A percentile compares a stretch with the other conserved stretches of the same genome.
Evolutionary conservation across 2,797 vertebrate genomes (phyloP).

Genomic region (Lates japonicus): DNA sequence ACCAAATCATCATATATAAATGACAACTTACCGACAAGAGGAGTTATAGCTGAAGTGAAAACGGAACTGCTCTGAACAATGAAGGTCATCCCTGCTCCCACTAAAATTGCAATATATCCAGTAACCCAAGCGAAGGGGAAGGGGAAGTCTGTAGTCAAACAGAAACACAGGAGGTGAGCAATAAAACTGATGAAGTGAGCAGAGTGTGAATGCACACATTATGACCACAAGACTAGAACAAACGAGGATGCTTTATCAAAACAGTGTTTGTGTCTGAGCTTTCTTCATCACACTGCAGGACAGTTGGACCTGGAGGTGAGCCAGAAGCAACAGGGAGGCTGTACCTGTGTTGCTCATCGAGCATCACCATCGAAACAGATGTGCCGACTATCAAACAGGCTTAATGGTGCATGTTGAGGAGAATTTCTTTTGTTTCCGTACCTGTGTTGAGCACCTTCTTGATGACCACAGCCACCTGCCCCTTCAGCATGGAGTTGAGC

Average conservation of each 20-base stretch:
- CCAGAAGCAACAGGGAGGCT: conserved; percentile 58
- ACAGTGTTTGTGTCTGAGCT: conserved; percentile 69
- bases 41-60: conserved; percentile 97
- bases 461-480: conserved; percentile 94
- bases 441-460: conserved; percentile 98
- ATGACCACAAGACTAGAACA: not conserved
- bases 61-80: conserved; percentile 98
- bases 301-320: conserved; percentile 41
- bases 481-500: conserved; percentile 95
- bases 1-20: not conserved
- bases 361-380: conserved; percentile 72
- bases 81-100: conserved; percentile 98
- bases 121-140: conserved; percentile 96
- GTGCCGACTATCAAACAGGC: conserved; percentile 81
- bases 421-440: conserved; percentile 50
- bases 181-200: conserved; percentile 19
- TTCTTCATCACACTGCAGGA: conserved; percentile 55
- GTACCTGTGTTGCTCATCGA: conserved; percentile 82
- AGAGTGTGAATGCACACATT: conserved; percentile 1
- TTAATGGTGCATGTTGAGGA: too few relatives aligned
- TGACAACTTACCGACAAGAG: conserved; percentile 92
- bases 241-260: not conserved
- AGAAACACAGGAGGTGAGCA: conserved; percentile 25
- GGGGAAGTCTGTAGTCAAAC: conserved; percentile 90
- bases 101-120: conserved; percentile 94